phyloP scores from a whole-genome alignment of 1,140 invertebrate genomes.

The Bombyx mandarina region DNA sequence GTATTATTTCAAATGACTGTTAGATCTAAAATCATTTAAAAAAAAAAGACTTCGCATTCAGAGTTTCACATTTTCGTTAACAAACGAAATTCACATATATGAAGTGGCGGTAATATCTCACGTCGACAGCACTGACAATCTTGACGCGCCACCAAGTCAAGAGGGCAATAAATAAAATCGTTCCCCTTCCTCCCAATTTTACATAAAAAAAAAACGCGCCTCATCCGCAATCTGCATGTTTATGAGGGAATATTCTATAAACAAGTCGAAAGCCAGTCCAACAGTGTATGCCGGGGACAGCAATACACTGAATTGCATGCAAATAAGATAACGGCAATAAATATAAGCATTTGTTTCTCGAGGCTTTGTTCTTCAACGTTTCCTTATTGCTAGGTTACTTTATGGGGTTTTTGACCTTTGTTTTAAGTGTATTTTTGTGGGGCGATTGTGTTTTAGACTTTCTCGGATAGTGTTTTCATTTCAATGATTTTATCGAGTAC shows the following conservation, averaged over 20 bases:
- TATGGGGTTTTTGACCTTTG: constrained; percentile 32
- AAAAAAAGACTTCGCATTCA: too few relatives aligned
- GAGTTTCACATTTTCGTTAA: too few relatives aligned
- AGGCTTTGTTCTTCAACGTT: constrained; percentile 5
- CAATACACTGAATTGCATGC: constrained; percentile 65
- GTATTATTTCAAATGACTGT: too few relatives aligned
- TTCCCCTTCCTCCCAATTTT: constrained; percentile 57
- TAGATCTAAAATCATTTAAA: too few relatives aligned
- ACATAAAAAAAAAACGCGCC: constrained; percentile 56
- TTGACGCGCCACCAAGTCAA: constrained; percentile 49
- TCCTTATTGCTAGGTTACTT: constrained; percentile 5
- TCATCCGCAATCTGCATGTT: constrained; percentile 69
- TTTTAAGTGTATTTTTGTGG: background rate
- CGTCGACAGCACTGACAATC: constrained; percentile 16
- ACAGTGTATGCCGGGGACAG: constrained; percentile 42
- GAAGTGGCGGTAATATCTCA: constrained; percentile 41
- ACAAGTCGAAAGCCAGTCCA: constrained; percentile 48
- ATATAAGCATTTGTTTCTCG: constrained; percentile 45
- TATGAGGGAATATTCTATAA: constrained; percentile 70
- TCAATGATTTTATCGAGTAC: too few relatives aligned
- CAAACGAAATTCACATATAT: constrained; percentile 13
- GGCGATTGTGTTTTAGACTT: too few relatives aligned
- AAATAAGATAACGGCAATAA: constrained; percentile 67
- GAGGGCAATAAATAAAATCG: constrained; percentile 67
- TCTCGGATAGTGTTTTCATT: too few relatives aligned